Evolutionary conservation across 1,140 invertebrate genomes (phyloP).

Genomic region (Lepidurus couesii): DNA sequence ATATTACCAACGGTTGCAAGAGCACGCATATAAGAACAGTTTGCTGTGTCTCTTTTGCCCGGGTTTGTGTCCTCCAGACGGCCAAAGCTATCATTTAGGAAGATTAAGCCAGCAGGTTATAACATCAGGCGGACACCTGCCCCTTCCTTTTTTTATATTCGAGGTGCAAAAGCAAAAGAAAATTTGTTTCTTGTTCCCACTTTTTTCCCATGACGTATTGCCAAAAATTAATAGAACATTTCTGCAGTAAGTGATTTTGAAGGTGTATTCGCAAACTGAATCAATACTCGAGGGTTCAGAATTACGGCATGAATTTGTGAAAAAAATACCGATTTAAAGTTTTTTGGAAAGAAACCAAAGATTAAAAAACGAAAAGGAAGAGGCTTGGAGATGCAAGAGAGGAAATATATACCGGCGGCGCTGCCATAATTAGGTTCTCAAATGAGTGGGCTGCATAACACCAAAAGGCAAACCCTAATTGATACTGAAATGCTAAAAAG

Average conservation of each 20-base stretch:
- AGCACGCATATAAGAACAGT: background rate
- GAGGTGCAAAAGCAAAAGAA: constrained; percentile 27
- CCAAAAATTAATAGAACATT: background rate
- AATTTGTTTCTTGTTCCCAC: constrained; percentile 28
- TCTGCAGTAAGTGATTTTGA: too few species aligned
- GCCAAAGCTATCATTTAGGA: constrained; percentile 22
- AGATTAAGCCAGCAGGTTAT: constrained; percentile 14
- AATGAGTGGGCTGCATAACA: constrained; percentile 21
- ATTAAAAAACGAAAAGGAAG: background rate
- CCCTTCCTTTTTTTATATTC: background rate
- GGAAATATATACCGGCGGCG: constrained; percentile 13
- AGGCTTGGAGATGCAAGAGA: background rate
- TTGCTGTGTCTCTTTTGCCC: constrained; percentile 13
- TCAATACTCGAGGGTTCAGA: too few species aligned
- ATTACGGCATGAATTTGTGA: too few species aligned
- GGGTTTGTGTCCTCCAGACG: constrained; percentile 13
- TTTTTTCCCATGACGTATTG: constrained; percentile 21
- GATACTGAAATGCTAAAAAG: constrained; percentile 12
- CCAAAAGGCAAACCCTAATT: constrained; percentile 22
- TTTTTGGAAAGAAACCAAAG: too few species aligned
- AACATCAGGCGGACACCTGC: constrained; percentile 17
- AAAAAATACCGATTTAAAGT: too few species aligned
- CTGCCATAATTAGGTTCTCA: constrained; percentile 10
- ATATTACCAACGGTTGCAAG: constrained; percentile 5
- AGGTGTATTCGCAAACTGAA: too few species aligned